Conservation (phyloP, 2,888 invertebrate species). For the Xanthia icteritia region DNA sequence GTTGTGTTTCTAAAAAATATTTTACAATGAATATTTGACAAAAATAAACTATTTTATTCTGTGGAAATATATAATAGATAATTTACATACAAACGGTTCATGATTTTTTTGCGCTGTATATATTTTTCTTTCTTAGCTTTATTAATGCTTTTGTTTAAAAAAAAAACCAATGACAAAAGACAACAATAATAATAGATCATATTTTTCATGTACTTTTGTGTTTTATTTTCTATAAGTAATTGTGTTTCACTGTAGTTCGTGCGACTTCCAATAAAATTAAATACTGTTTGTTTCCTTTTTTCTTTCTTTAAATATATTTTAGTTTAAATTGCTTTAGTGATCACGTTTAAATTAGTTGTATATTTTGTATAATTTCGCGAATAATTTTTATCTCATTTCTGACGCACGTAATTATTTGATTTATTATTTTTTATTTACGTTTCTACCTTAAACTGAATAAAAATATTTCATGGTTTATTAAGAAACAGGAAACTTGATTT, state of each 20-base stretch:
- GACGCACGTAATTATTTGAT: background rate
- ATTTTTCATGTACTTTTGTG: background rate
- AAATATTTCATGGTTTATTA: background rate
- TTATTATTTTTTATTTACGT: background rate
- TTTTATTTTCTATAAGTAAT: background rate
- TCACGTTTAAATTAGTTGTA: background rate
- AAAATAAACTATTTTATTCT: no score
- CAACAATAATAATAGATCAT: background rate
- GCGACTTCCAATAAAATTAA: no score
- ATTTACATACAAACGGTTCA: background rate
- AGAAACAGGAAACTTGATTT: background rate
- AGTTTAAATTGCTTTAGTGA: no score
- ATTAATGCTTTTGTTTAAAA: background rate
- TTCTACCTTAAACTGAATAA: background rate
- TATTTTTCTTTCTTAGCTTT: background rate
- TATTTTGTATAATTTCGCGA: slow-evolving; percentile 6
- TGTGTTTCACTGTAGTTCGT: background rate
- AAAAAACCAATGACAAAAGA: background rate
- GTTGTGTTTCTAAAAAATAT: background rate
- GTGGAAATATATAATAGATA: background rate
- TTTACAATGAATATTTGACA: background rate
- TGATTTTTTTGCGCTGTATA: background rate
- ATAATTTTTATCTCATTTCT: background rate
- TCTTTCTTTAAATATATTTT: background rate
- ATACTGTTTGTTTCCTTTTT: background rate